Conservation (phyloP, 1,140 invertebrate species). For the Trypoxylus dichotomus region DNA sequence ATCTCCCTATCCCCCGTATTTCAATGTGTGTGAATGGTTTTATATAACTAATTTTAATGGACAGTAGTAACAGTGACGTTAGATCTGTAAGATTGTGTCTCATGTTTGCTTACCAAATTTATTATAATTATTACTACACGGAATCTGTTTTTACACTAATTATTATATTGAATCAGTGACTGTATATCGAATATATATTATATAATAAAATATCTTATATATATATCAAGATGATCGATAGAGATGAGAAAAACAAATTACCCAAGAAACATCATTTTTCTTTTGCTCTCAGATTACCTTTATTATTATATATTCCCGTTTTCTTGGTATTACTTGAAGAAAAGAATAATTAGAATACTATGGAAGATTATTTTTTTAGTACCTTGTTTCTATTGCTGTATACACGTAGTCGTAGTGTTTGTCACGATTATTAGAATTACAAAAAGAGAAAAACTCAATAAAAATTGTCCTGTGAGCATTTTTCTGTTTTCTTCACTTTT, state of each 20-base stretch:
- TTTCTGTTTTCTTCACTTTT: slow-evolving; percentile 5
- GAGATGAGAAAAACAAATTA: slow-evolving; percentile 6
- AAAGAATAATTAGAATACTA: slow-evolving; percentile 9
- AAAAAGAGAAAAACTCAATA: slow-evolving; percentile 32
- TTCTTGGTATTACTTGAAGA: slow-evolving; percentile 15
- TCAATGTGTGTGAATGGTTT: slow-evolving; percentile 34
- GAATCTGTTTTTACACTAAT: slow-evolving; percentile 32
- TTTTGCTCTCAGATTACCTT: slow-evolving; percentile 27
- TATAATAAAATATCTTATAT: slow-evolving; percentile 20
- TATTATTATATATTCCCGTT: slow-evolving; percentile 27
- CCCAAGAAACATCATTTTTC: slow-evolving; percentile 23
- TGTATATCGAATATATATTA: slow-evolving; percentile 31
- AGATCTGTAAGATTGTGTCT: slow-evolving; percentile 35
- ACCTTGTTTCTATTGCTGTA: slow-evolving; percentile 30
- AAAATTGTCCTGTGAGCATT: slow-evolving; percentile 44
- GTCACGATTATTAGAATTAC: slow-evolving; percentile 35
- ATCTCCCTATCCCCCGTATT: not conserved
- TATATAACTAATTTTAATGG: slow-evolving; percentile 34
- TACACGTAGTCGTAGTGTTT: slow-evolving; percentile 43
- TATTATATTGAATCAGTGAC: slow-evolving; percentile 29
- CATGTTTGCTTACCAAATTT: slow-evolving; percentile 30
- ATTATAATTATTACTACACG: slow-evolving; percentile 18
- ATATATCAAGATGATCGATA: slow-evolving; percentile 9
- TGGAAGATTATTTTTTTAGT: slow-evolving; percentile 7
- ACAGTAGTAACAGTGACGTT: slow-evolving; percentile 34